Evolutionary conservation across 1,140 invertebrate species (phyloP), one percentile per base, ranked within the genome.

Genomic region (Druon quercuslanigerum): DNA sequence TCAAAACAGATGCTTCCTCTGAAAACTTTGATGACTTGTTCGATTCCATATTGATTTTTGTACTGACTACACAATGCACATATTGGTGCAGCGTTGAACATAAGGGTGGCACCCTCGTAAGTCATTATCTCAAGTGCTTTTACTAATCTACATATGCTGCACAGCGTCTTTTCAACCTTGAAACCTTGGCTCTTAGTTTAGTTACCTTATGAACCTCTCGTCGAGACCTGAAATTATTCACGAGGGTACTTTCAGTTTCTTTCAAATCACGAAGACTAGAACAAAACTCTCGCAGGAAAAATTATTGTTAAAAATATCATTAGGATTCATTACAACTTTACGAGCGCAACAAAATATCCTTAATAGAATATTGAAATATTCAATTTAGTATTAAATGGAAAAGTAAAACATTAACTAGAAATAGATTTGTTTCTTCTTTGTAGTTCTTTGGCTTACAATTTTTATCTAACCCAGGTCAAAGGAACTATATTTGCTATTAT

Each of bases 21-120:
- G 40, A 66, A 25, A 66, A 20, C 19, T 66, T 7, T 16, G 40
- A 60, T 66, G 33, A 66, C 33, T n/a, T 40, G 60, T 13, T 66
- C 40, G 60, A 66, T 66, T 66, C 40, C 25, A 40, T 66, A 66
- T 66, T 66, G 60, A 66, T 66, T 66, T 66, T 60, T 57, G 25
- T 66, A 40, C 20, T 40, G 5, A 5, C 60, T 46, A 12, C 25
- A 56, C 20, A 46, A 54, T 17, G 17, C 17, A n/a, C n/a, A 66
- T 33, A 46, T 40, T 40, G 60, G 60, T 46, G 60, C 60, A 66
- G n/a, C 46, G 40, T 46, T 46, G 16, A 66, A 40, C 33, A 66
- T 40, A 66, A 60, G 20, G 60, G 33, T 13, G n/a, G 33, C 25
- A 16, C 60, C 60, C 25, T 33, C 25, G 40, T 16, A 66, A 57